phyloP scores from a whole-genome alignment of 2,888 invertebrate species.

The Epinotia demarniana region DNA sequence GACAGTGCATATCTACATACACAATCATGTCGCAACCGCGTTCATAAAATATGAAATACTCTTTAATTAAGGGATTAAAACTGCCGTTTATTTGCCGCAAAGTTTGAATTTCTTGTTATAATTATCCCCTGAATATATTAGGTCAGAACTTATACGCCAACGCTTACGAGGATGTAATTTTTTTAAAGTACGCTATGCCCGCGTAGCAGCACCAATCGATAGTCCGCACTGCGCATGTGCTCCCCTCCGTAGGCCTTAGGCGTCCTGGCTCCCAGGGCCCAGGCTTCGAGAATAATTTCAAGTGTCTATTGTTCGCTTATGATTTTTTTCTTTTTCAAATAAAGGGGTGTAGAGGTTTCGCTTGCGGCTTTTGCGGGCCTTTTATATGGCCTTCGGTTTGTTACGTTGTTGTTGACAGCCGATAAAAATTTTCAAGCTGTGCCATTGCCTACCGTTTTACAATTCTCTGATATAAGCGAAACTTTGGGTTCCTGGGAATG shows the following conservation, averaged over 20 bases:
- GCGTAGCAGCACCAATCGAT: slow-evolving; percentile 36
- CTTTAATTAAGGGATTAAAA: not conserved
- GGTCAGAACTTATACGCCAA: not conserved
- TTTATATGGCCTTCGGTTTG: slow-evolving; percentile 9
- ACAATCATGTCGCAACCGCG: no score
- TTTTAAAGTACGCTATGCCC: slow-evolving; percentile 16
- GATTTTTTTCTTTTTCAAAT: slow-evolving; percentile 7
- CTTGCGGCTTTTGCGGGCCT: not conserved
- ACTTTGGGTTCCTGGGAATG: no score
- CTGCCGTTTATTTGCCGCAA: not conserved
- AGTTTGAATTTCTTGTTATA: not conserved
- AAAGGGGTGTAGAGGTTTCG: slow-evolving; percentile 11
- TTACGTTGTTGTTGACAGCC: not conserved
- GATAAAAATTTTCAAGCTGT: not conserved
- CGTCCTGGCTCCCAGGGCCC: slow-evolving; percentile 27
- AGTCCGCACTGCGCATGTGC: slow-evolving; percentile 38
- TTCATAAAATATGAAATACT: no score
- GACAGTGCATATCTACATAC: no score
- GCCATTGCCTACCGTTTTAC: not conserved
- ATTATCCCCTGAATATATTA: not conserved
- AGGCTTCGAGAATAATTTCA: slow-evolving; percentile 33
- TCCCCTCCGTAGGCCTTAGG: slow-evolving; percentile 31
- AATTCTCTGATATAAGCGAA: no score
- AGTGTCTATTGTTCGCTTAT: slow-evolving; percentile 32
- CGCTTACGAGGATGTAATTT: slow-evolving; percentile 21